phyloP scores from a whole-genome alignment of 2,113 vertebrate genomes.

The Vidua chalybeata region DNA sequence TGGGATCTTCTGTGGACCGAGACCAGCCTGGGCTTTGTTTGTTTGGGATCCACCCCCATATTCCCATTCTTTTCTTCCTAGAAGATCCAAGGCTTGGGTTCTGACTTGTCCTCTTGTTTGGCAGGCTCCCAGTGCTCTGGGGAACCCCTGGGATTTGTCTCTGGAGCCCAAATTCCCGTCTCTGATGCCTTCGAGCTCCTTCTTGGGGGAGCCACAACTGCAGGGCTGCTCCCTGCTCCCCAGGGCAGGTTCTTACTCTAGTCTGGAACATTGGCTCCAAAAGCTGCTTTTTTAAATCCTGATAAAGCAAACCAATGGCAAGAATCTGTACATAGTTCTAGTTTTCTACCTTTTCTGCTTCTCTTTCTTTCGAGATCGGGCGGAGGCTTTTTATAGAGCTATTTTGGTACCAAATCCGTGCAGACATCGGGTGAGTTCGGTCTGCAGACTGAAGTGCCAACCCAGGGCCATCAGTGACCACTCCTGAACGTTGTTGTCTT shows the following conservation, averaged over 20 bases:
- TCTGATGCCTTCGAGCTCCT: conserved; percentile 49
- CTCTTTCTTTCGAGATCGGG: conserved; percentile 44
- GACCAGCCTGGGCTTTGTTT: background rate
- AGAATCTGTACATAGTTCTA: conserved; percentile 63
- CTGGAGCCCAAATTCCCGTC: background rate
- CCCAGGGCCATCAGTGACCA: conserved; percentile 57
- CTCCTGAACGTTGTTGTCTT: conserved; percentile 28
- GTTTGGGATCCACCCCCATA: background rate
- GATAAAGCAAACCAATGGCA: conserved; percentile 25
- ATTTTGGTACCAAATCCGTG: conserved; percentile 52
- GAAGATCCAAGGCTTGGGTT: background rate
- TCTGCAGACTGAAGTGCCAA: conserved; percentile 66
- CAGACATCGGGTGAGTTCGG: background rate
- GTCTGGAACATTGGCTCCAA: conserved; percentile 52
- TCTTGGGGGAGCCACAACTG: conserved; percentile 1
- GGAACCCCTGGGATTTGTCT: background rate
- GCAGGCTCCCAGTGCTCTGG: conserved; percentile 8
- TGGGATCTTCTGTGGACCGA: background rate
- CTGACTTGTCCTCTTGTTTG: background rate
- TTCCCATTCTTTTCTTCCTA: background rate
- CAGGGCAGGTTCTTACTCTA: conserved; percentile 30
- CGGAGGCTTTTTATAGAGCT: conserved; percentile 53
- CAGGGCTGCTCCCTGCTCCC: conserved; percentile 24
- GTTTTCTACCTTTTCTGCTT: conserved; percentile 60
- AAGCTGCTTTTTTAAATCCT: conserved; percentile 48